These are phyloP conservation scores for Hippopotamyrus pictus DNA, from an alignment of 2,797 vertebrate genomes.

Conservation along the genomic window DNA sequence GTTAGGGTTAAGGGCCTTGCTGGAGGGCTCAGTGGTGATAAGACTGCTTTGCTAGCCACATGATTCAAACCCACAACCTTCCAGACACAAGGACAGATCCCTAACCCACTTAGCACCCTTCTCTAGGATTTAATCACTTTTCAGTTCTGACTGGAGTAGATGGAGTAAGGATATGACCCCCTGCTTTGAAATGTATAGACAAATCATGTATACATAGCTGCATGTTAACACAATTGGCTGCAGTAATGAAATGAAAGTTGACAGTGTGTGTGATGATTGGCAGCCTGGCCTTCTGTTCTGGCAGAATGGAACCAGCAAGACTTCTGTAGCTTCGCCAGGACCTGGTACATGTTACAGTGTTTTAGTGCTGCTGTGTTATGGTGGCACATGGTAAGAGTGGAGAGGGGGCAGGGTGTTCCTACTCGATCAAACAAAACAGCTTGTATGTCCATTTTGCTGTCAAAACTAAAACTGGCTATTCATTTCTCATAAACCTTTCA, in stretches of 20 bases:
- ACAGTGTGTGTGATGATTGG: conserved; percentile 19
- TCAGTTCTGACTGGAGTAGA: neutral
- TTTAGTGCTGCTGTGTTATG: neutral
- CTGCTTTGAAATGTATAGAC: neutral
- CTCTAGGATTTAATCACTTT: neutral
- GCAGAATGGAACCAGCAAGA: conserved; percentile 13
- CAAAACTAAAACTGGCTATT: neutral
- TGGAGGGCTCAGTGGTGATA: neutral
- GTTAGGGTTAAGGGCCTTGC: neutral
- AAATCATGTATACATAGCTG: neutral
- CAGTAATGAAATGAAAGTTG: neutral
- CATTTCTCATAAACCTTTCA: neutral
- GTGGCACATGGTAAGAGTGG: neutral
- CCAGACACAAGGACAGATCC: neutral
- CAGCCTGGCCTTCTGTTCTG: neutral
- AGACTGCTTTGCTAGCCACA: neutral
- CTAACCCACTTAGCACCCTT: neutral
- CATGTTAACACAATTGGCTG: neutral
- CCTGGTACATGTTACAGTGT: neutral
- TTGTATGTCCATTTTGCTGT: neutral
- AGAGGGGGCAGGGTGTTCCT: neutral
- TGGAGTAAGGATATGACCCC: neutral
- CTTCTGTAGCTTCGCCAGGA: neutral
- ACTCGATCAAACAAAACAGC: neutral
- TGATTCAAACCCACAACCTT: neutral